Conservation (phyloP, 30 jellyfish, hydroid and myxozoan genomes). For the Catostylus mosaicus region DNA sequence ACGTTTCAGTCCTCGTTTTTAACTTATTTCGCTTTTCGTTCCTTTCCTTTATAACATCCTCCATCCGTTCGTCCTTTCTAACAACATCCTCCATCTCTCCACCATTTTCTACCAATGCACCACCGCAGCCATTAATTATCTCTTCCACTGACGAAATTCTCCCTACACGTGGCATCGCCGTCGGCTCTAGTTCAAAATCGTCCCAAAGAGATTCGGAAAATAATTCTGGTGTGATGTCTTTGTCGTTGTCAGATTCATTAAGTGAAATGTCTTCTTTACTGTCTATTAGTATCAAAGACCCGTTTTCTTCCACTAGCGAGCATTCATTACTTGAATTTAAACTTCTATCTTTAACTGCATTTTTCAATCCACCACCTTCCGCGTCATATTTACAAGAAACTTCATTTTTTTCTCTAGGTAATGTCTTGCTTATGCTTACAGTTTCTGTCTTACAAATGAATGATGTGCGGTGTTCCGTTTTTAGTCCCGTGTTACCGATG, state of each 20-base stretch:
- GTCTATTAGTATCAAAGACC: constrained; percentile 32
- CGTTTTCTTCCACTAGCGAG: constrained; percentile 24
- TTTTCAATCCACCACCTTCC: too few relatives aligned
- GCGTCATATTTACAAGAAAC: too few relatives aligned
- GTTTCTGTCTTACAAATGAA: too few relatives aligned
- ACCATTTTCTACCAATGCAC: background rate
- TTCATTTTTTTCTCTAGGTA: too few relatives aligned
- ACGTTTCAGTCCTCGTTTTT: too few relatives aligned
- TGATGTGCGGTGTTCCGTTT: too few relatives aligned
- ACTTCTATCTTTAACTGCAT: too few relatives aligned
- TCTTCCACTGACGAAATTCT: background rate
- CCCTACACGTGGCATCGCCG: background rate
- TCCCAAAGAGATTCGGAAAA: constrained; percentile 28
- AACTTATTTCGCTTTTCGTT: too few relatives aligned
- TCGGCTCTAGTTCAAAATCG: constrained; percentile 5
- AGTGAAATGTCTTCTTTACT: background rate
- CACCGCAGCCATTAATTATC: background rate
- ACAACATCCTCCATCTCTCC: background rate
- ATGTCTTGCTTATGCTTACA: too few relatives aligned
- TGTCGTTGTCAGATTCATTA: background rate
- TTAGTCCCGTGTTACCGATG: too few relatives aligned
- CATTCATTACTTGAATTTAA: background rate
- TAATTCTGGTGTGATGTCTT: constrained; percentile 40
- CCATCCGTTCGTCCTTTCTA: background rate
- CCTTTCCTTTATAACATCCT: background rate